Evolutionary conservation across 2,888 invertebrate species (phyloP).

Genomic region (Ditula angustiorana): DNA sequence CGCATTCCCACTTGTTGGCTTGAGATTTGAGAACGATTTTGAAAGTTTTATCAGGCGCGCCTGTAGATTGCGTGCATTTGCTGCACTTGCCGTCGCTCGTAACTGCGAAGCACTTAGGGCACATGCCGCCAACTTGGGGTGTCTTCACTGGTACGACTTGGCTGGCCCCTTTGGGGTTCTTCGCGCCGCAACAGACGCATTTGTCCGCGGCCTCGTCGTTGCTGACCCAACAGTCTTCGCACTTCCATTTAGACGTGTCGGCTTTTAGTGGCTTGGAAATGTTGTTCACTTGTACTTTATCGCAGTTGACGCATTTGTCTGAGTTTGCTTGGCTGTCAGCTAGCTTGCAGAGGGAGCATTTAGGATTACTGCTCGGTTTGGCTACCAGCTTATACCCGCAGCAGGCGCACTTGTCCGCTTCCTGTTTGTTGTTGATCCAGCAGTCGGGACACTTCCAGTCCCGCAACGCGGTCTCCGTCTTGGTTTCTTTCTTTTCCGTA

Average conservation of each 20-base stretch:
- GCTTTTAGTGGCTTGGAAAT: conserved; percentile 37
- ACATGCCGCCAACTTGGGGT: conserved; percentile 18
- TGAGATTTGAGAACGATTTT: conserved; percentile 56
- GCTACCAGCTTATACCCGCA: conserved; percentile 57
- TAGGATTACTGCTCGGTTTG: conserved; percentile 38
- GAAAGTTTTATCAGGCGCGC: conserved; percentile 47
- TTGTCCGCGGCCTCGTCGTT: conserved; percentile 55
- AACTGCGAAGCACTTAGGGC: conserved; percentile 25
- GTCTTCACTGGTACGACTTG: neutral
- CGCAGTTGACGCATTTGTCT: conserved; percentile 59
- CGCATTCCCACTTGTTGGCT: conserved; percentile 68
- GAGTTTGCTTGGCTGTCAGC: conserved; percentile 47
- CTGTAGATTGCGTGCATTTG: conserved; percentile 18
- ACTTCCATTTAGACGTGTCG: conserved; percentile 59
- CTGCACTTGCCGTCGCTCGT: conserved; percentile 13
- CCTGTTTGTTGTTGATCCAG: conserved; percentile 58
- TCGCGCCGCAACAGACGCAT: conserved; percentile 59
- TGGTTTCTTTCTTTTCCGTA: conserved; percentile 43
- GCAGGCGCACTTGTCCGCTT: conserved; percentile 59
- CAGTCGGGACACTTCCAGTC: conserved; percentile 63
- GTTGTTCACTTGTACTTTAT: conserved; percentile 47
- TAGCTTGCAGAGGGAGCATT: conserved; percentile 57
- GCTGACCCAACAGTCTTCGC: conserved; percentile 60
- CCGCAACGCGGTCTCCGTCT: conserved; percentile 40
- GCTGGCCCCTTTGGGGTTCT: conserved; percentile 46